Evolutionary conservation across 2,113 vertebrate species (phyloP), one percentile per base, ranked within the genome.

Genomic region (Tragelaphus imberbis): DNA sequence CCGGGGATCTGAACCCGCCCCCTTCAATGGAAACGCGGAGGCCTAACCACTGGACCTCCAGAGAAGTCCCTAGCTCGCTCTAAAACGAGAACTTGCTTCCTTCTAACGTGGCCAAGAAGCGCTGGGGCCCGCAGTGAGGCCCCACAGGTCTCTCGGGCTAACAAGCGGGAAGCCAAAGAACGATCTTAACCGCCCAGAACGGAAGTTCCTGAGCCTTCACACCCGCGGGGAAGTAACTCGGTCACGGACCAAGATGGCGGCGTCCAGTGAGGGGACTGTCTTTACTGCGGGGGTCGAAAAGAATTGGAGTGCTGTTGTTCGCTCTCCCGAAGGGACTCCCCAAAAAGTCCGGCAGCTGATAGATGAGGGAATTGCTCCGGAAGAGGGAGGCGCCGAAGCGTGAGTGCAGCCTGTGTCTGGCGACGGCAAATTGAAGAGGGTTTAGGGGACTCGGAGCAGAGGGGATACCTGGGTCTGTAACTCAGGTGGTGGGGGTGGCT

Each of bases 311-410:
- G 97, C 97, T 9, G 98, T 98, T 56, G 88, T 96, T 40, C 99
- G 98, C 84, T 98, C 99, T 68, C 98, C 99, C 12, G 97, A 99
- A 6, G 98, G 98, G 25, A 99, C 99, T 47, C 99, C 99, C 0
- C 99, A 99, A 49, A 99, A 99, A 98, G 98, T 99, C 65, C 99
- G 99, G 2, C 99, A 99, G 82, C 98, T 99, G 58, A 99, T 99
- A 7, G 99, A 98, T 25, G 99, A 99, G 1, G 99, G 99, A 0
- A 99, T 99, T 87, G 99, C 99, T 0, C 92, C 88, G 0, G 98
- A 98, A 28, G 97, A 98, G 81, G 27, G 91, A 93, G 58, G 98
- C 11, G 36, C 84, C 23, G 97, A 98, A 40, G 86, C 97, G 98
- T 98, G 97, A 98, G 97, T 89, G 40, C 27, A 8, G 8, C 19